A percentile compares a stretch with the other conserved stretches of the same genome.
These are phyloP conservation scores for Chrysolina haemoptera DNA, from an alignment of 2,888 invertebrate genomes.

Conservation along the genomic window DNA sequence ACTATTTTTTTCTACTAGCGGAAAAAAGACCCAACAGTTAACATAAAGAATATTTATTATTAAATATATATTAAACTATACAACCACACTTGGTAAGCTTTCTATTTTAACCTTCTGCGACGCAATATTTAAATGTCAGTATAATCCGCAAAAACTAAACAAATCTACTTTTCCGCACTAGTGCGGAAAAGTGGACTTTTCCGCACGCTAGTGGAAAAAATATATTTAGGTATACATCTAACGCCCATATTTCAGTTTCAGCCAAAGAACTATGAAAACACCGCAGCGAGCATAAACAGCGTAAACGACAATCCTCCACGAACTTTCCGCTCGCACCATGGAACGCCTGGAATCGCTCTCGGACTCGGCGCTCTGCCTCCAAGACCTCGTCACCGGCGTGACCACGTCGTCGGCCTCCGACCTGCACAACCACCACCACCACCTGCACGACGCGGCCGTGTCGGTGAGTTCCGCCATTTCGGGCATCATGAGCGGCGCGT, in stretches of 20 bases:
- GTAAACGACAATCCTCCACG: not conserved
- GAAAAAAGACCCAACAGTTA: too few relatives aligned
- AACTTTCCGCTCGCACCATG: conserved; percentile 65
- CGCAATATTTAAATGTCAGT: too few relatives aligned
- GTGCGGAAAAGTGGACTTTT: too few relatives aligned
- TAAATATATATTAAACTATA: too few relatives aligned
- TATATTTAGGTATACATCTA: too few relatives aligned
- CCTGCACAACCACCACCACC: conserved; percentile 71
- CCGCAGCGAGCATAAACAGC: not conserved
- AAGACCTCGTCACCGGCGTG: conserved; percentile 79
- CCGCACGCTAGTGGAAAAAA: too few relatives aligned
- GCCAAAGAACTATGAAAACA: conserved; percentile 29
- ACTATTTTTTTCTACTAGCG: too few relatives aligned
- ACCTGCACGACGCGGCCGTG: conserved; percentile 74
- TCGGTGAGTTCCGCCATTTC: conserved; percentile 74
- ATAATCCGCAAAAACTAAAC: too few relatives aligned
- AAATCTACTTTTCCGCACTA: too few relatives aligned
- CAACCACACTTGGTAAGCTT: too few relatives aligned
- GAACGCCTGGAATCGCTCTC: conserved; percentile 80
- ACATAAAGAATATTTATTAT: too few relatives aligned
- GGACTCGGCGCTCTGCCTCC: conserved; percentile 82
- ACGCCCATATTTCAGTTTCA: conserved; percentile 7
- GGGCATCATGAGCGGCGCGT: conserved; percentile 73
- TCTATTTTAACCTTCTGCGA: too few relatives aligned
- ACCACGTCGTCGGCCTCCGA: conserved; percentile 71